Evolutionary conservation across 2,888 invertebrate species (phyloP), one percentile per base, ranked within the genome.

Genomic region (Ptychoptera albimana): DNA sequence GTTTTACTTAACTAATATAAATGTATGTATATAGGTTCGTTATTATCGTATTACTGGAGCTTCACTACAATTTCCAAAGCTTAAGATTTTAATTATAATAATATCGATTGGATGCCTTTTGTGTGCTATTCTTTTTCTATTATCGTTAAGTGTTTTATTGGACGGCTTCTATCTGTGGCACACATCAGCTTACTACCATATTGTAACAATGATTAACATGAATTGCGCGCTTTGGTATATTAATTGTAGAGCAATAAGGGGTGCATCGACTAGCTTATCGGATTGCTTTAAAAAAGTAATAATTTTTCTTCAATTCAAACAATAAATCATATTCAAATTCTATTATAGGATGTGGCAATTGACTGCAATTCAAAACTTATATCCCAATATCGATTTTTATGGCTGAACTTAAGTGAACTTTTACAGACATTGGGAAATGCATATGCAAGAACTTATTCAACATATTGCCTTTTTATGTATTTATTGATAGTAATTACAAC

Each of bases 171-270:
- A 74, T 3, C 55, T 79, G 10, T 70, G 71, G 54, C 79, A 79
- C 52, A 79, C 78, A 0, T 60, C 62, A 34, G 60, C 59, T 2
- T 60, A 60, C 49, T 73, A 72, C 54, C 79, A 79, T 52, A 77
- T 79, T 39, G 74, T 79, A 31, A 78, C 72, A 0, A 79, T 77
- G 75, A 75, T 79, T 42, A 79, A 79, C 52, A 79, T 79, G 79
- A 79, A 78, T 55, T 77, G 77, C 48, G 77, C 78, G 0, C 63
- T 79, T 2, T 79, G 79, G 79, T 79, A 76, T 53, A 79, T 79
- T 44, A 79, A 79, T 56, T 77, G 77, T 47, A 69, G 73, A 53
- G 79, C 74, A 2, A 75, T 79, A 46, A 75, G 74, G 54, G 72
- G 74, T 36, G 79, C 78, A 0, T 73, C 74, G 11, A 67, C 68